Conservation (phyloP, 2,888 invertebrate species). For the Plebejus argus region DNA sequence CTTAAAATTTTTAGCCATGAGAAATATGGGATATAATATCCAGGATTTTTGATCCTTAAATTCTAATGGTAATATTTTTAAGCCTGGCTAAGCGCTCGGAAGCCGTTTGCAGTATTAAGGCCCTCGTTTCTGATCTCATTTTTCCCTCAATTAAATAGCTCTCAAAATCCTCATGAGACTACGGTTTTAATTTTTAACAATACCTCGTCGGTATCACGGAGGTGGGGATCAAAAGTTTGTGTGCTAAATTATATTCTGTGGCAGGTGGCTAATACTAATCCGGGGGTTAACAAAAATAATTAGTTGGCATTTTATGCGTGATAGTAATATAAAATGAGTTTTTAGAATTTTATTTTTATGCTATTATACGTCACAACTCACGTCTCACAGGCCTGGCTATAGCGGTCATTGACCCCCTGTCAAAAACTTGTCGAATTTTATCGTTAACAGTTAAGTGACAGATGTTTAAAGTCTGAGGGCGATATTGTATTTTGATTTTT, state of each 20-base stretch:
- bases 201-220: not conserved
- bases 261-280: not conserved
- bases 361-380: too few relatives aligned
- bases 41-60: slow-evolving; percentile 6
- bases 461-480: too few relatives aligned
- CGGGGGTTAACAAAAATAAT: not conserved
- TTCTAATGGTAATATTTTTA: slow-evolving; percentile 20
- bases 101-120: not conserved
- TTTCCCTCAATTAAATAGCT: slow-evolving; percentile 10
- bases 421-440: too few relatives aligned
- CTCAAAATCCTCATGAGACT: slow-evolving; percentile 10
- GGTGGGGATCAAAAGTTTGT: slow-evolving; percentile 2
- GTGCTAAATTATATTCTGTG: too few relatives aligned
- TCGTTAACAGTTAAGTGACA: too few relatives aligned
- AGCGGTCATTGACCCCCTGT: too few relatives aligned
- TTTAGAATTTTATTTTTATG: too few relatives aligned
- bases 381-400: too few relatives aligned
- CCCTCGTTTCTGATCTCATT: slow-evolving; percentile 8
- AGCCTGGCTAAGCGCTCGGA: slow-evolving; percentile 2
- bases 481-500: too few relatives aligned
- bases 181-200: not conserved
- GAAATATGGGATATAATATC: not conserved
- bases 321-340: not conserved
- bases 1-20: not conserved
- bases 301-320: not conserved